Percentiles rank a stretch among this genome's conserved stretches.
Conservation (phyloP, 2,113 vertebrate genomes). For the Corythaeola cristata region DNA sequence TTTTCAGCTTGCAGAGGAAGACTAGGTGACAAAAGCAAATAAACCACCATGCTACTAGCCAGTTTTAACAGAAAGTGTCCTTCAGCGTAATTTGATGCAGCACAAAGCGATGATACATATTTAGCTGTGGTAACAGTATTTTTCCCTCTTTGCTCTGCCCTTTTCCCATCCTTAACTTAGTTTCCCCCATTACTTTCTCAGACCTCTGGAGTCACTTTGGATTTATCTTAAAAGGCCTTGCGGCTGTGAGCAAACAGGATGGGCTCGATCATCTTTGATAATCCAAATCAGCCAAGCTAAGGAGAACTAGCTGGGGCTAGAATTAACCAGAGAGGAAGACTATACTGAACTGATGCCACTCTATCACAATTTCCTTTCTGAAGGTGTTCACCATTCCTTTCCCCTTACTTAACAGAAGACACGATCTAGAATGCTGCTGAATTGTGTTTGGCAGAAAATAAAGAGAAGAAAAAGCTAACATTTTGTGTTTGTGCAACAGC, state of each 20-base stretch:
- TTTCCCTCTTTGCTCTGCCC: background rate
- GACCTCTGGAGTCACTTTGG: background rate
- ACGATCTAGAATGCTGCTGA: background rate
- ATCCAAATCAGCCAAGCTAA: background rate
- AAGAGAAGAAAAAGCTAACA: background rate
- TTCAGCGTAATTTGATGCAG: background rate
- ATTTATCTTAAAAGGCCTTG: background rate
- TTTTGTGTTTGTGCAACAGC: background rate
- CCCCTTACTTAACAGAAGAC: constrained; percentile 7
- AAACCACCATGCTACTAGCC: background rate
- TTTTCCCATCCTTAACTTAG: background rate
- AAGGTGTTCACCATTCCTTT: background rate
- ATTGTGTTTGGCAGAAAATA: background rate
- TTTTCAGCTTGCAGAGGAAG: background rate
- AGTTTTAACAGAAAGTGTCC: background rate
- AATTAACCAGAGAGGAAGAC: background rate
- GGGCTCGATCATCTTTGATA: background rate
- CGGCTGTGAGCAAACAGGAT: background rate
- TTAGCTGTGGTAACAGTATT: background rate
- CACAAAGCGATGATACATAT: background rate
- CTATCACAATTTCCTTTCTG: background rate
- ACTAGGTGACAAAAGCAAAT: background rate
- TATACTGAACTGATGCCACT: background rate
- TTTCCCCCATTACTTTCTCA: background rate
- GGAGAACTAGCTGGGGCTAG: background rate